A percentile compares a stretch with the other conserved stretches of the same genome.
Evolutionary conservation across 2,888 invertebrate species (phyloP).

Genomic region (Microchrysa polita): DNA sequence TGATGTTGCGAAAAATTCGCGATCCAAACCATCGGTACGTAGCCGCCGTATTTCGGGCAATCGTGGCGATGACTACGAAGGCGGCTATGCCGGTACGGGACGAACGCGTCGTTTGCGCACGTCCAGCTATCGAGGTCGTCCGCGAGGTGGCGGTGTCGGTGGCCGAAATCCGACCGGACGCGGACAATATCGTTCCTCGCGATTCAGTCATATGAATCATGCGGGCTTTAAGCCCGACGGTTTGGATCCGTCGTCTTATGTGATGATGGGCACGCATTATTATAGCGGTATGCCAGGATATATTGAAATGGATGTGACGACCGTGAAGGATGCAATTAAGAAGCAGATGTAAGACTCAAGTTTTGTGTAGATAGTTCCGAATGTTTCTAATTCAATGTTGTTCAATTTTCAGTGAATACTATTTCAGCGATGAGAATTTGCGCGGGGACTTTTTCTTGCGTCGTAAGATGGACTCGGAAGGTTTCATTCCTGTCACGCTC

Average conservation of each 20-base stretch:
- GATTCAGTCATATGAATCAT: slow-evolving; percentile 32
- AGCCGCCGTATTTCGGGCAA: slow-evolving; percentile 58
- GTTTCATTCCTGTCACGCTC: slow-evolving; percentile 90
- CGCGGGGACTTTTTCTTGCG: slow-evolving; percentile 95
- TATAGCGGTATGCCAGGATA: slow-evolving; percentile 62
- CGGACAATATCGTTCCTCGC: slow-evolving; percentile 25
- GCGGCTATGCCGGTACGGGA: slow-evolving; percentile 55
- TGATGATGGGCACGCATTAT: slow-evolving; percentile 64
- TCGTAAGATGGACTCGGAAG: slow-evolving; percentile 94
- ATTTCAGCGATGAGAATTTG: slow-evolving; percentile 97
- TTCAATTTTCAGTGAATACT: slow-evolving; percentile 86
- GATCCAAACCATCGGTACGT: slow-evolving; percentile 71
- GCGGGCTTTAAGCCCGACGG: slow-evolving; percentile 64
- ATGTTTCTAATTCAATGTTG: slow-evolving; percentile 20
- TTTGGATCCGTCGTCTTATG: slow-evolving; percentile 29
- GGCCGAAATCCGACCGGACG: slow-evolving; percentile 63
- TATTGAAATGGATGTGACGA: slow-evolving; percentile 65
- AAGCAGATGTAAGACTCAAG: slow-evolving; percentile 85
- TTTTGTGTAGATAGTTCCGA: slow-evolving; percentile 26
- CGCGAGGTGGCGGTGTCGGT: slow-evolving; percentile 65
- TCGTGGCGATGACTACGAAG: slow-evolving; percentile 59
- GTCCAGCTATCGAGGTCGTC: slow-evolving; percentile 61
- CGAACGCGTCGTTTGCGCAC: slow-evolving; percentile 61
- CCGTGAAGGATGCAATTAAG: slow-evolving; percentile 83
- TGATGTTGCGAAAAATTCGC: slow-evolving; percentile 75